phyloP scores from a whole-genome alignment of 2,113 vertebrate species.

The Callopanchax toddi region DNA sequence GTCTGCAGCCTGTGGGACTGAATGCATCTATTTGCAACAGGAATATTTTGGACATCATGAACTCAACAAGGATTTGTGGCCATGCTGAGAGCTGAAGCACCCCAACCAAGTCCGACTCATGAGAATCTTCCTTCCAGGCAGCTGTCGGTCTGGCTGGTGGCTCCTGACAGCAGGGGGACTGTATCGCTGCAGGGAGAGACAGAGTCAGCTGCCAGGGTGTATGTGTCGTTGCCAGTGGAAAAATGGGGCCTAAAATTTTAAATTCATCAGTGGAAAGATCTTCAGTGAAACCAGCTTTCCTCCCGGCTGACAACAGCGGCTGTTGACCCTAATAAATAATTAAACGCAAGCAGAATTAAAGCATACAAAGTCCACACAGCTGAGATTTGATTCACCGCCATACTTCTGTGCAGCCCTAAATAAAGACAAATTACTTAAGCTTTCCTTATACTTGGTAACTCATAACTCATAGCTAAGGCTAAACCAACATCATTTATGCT shows the following conservation, averaged over 20 bases:
- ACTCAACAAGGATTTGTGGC: constrained; percentile 44
- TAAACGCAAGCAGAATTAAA: not conserved
- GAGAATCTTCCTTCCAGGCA: constrained; percentile 59
- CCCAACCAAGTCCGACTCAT: constrained; percentile 36
- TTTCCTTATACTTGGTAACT: too few relatives aligned
- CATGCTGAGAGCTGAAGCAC: constrained; percentile 41
- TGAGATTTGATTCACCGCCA: not conserved
- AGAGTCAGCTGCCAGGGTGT: constrained; percentile 63
- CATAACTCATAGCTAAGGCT: too few relatives aligned
- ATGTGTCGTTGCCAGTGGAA: constrained; percentile 64
- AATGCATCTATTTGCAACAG: constrained; percentile 12
- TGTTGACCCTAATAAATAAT: constrained; percentile 22
- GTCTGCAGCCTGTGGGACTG: constrained; percentile 13
- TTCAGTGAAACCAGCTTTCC: constrained; percentile 45
- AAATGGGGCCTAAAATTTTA: constrained; percentile 63
- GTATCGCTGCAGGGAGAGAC: constrained; percentile 50
- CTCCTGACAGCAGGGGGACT: constrained; percentile 55
- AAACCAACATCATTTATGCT: too few relatives aligned
- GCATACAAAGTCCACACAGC: not conserved
- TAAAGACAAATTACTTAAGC: not conserved
- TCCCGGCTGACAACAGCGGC: constrained; percentile 45
- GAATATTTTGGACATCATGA: constrained; percentile 30
- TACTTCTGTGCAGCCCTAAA: not conserved
- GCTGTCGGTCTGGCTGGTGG: constrained; percentile 60
- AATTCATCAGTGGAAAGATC: constrained; percentile 63